Percentiles rank a stretch among this genome's conserved stretches.
phyloP scores from a whole-genome alignment of 1,140 invertebrate genomes.

The Drosophila leontia region DNA sequence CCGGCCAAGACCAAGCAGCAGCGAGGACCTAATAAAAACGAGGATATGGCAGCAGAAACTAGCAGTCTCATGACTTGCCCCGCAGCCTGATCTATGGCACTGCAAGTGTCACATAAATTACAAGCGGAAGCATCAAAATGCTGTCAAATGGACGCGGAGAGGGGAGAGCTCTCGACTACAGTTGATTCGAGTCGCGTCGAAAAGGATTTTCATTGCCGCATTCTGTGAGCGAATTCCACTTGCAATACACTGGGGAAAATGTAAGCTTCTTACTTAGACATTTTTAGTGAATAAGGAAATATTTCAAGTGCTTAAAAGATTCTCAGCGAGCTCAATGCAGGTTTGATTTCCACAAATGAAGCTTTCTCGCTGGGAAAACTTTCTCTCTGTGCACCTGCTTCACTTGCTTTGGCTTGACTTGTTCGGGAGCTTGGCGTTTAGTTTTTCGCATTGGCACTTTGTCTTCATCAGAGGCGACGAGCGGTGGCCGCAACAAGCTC shows the following conservation, averaged over 20 bases:
- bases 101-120: constrained; percentile 83
- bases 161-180: constrained; percentile 10
- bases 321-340: neutral
- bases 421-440: constrained; percentile 67
- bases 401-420: constrained; percentile 25
- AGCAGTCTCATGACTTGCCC: constrained; percentile 47
- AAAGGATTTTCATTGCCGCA: constrained; percentile 72
- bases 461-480: constrained; percentile 67
- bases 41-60: constrained; percentile 45
- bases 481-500: constrained; percentile 72
- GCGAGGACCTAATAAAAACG: constrained; percentile 68
- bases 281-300: neutral
- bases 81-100: constrained; percentile 69
- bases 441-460: constrained; percentile 78
- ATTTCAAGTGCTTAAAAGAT: neutral
- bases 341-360: neutral
- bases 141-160: constrained; percentile 55
- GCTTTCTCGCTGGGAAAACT: neutral
- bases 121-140: constrained; percentile 81
- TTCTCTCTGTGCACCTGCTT: constrained; percentile 29
- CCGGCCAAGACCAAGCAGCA: constrained; percentile 3
- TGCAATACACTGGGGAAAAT: constrained; percentile 21
- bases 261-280: neutral
- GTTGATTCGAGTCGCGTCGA: constrained; percentile 40
- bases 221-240: constrained; percentile 47